Conservation (phyloP, 2,113 vertebrate species). For the Bungarus multicinctus region DNA sequence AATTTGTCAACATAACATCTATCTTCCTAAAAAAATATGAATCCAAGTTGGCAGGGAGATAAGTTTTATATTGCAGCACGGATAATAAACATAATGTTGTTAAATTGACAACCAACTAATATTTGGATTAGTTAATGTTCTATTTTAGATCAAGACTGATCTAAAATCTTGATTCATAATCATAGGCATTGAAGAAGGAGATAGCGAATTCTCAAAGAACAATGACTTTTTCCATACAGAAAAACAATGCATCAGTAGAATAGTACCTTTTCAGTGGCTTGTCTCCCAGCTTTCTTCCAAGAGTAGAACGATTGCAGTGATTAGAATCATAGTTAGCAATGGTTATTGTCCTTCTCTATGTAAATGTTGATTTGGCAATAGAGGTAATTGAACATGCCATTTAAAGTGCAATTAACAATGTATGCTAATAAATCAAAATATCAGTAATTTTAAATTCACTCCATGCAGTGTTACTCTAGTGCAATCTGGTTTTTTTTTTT, state of each 20-base stretch:
- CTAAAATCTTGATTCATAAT: background rate
- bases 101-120: constrained; percentile 37
- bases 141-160: constrained; percentile 6
- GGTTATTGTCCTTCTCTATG: background rate
- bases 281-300: background rate
- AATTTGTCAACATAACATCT: constrained; percentile 52
- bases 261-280: background rate
- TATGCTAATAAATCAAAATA: background rate
- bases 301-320: background rate
- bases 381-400: background rate
- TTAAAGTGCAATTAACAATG: background rate
- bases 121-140: background rate
- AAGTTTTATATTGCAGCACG: constrained; percentile 46
- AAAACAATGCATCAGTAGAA: background rate
- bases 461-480: background rate
- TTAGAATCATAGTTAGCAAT: background rate
- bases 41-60: constrained; percentile 17
- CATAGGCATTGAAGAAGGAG: background rate
- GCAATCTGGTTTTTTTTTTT: background rate
- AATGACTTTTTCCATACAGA: background rate
- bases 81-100: constrained; percentile 47
- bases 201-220: background rate
- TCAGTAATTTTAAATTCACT: background rate
- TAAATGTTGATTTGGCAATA: background rate
- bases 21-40: constrained; percentile 31